Base-by-base conservation (phyloP, 2,113 vertebrate species). In the Corydoras maculifer region DNA sequence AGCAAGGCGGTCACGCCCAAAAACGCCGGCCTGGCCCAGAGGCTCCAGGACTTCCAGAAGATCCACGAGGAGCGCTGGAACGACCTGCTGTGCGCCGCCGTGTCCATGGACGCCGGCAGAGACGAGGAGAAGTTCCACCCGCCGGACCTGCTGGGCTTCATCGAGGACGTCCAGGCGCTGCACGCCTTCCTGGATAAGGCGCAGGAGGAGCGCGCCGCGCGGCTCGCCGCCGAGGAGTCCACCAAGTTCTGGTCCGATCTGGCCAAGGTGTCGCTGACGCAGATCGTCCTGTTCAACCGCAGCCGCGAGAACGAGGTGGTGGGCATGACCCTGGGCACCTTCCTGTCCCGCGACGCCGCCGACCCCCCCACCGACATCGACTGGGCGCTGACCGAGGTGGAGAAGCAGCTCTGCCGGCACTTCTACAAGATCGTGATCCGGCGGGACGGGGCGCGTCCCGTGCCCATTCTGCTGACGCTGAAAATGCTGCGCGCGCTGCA, bases 261-360 rank as follows among this genome's bases (percentile, higher is more conserved):
- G 15, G 31, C 76, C 4, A 83, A 82, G 31, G n/a, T 83, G 0
- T 73, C 53, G 8, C 29, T 84, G 63, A 69, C 79, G 0, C 68
- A 81, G 65, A 73, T 81, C 3, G 73, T 80, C 10, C 25, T 84
- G 43, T 81, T 84, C 55, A 83, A 82, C 62, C 43, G 75, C 3
- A 53, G 75, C 25, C 69, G 79, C 58, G 50, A 74, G 9, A 61
- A 57, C 9, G 79, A 80, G 13, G 78, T 81, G 15, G 78, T 78
- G 9, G 77, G 70, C 55, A 81, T 81, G 25, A 71, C 72, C 0
- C 58, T 82, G 2, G 62, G 69, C 8, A 78, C 68, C 0, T 82
- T 68, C 65, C 13, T 72, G 0, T 75, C 74, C n/a, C 25, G 65
- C 3, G 68, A 77, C 18, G 9, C 61, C 43, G 18, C 72, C 10